Evolutionary conservation across 1,140 invertebrate species (phyloP), one percentile per base, ranked within the genome.

Genomic region (Lineus longissimus): DNA sequence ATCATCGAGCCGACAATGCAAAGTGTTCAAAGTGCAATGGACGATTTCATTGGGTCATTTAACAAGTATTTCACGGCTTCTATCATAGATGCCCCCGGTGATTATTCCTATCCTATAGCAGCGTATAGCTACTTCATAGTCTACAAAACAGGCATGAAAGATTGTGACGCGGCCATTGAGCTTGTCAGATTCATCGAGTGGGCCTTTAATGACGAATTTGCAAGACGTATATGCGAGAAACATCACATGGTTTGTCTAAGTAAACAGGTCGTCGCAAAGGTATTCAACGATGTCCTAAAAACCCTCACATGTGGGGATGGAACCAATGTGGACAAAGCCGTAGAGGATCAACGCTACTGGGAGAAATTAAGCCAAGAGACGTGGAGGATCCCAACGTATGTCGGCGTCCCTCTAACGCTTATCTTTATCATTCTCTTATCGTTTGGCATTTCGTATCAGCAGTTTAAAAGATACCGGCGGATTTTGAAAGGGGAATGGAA

Each of bases 101-200:
- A 29, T 0, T 55, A 55, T 4, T 63, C 70, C 30, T 77, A 77
- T 62, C 76, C 76, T 0, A 69, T 77, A 9, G 63, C 69, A 25
- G 62, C 63, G 4, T 76, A 69, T 59, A 74, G 73, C 7, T 77
- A 73, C 64, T 60, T 77, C 55, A 67, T 76, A 19, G 51, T 76
- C 11, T 59, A 67, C 41, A 62, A 61, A 30, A 69, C 66, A 1
- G 47, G n/a, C 31, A 74, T 71, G 65, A 31, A n/a, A 15, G 45
- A 68, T 54, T 79, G 77, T 55, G 55, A 64, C 9, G 43, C 62
- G 0, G 73, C 70, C 27, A 67, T 61, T 25, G 77, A 77, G 56
- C 59, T 79, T 2, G 63, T 75, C 22, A 58, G 76, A 33, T 77
- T 67, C 59, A 61, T 77, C 11, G 57, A 69, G 9, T 78, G 73